Conservation (phyloP, 2,888 invertebrate species). For the Sesia bembeciformis region DNA sequence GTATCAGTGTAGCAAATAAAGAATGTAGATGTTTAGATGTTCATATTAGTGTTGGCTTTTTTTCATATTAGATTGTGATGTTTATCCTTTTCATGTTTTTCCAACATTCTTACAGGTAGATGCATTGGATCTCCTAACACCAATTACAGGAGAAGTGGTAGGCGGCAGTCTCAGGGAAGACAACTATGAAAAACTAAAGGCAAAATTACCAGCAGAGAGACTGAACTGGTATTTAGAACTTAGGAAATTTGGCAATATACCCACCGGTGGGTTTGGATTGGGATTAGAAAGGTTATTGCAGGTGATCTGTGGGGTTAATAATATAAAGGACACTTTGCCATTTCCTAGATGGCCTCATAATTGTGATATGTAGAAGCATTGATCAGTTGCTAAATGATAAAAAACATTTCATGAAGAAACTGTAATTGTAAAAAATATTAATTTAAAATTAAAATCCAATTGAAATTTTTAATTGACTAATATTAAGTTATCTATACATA, state of each 20-base stretch:
- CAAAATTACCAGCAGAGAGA: constrained; percentile 74
- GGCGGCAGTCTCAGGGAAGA: constrained; percentile 97
- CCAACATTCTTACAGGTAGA: constrained; percentile 71
- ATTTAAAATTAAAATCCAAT: too few species aligned
- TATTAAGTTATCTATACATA: too few species aligned
- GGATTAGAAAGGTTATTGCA: constrained; percentile 95
- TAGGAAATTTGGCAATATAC: constrained; percentile 89
- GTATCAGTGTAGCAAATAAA: background rate
- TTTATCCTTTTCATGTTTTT: background rate
- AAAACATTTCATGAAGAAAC: too few species aligned
- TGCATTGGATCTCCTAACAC: constrained; percentile 91
- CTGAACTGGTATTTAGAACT: constrained; percentile 93
- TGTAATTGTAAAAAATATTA: too few species aligned
- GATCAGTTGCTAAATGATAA: too few species aligned
- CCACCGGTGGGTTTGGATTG: constrained; percentile 96
- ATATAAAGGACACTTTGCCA: constrained; percentile 95
- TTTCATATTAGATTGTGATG: background rate
- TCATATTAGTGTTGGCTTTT: background rate
- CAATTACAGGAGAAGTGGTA: constrained; percentile 93
- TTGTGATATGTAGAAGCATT: constrained; percentile 77
- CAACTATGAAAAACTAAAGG: constrained; percentile 76
- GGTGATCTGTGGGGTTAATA: constrained; percentile 84
- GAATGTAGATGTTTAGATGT: background rate
- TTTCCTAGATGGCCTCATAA: constrained; percentile 96
- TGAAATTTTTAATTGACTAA: too few species aligned